A percentile compares a stretch with the other conserved stretches of the same genome.
phyloP scores from a whole-genome alignment of 2,888 invertebrate genomes.

The Capitulum mitella region DNA sequence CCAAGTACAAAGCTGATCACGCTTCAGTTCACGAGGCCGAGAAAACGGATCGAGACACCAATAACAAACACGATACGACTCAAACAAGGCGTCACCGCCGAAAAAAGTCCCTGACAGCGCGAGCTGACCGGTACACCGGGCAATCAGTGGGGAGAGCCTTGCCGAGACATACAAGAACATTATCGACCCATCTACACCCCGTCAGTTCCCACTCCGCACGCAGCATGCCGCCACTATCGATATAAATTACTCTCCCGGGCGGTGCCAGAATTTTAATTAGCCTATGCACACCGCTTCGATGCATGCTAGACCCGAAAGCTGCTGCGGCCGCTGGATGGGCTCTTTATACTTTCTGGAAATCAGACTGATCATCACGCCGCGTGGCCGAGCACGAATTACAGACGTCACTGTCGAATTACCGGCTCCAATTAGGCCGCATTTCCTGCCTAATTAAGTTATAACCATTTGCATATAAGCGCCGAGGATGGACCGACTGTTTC shows the following conservation, averaged over 20 bases:
- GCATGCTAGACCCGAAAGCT: no score
- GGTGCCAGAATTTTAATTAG: constrained; percentile 12
- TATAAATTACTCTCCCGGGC: neutral
- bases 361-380: neutral
- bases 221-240: neutral
- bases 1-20: no score
- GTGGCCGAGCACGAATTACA: neutral
- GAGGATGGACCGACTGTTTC: neutral
- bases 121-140: no score
- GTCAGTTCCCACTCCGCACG: no score
- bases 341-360: no score
- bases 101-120: no score
- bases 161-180: neutral
- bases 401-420: neutral
- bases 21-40: no score
- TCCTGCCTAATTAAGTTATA: neutral
- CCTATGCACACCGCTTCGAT: neutral
- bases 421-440: neutral
- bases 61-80: neutral
- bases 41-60: no score
- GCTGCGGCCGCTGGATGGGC: no score
- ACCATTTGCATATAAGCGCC: neutral
- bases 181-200: neutral
- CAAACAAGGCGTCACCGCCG: neutral
- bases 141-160: neutral